Conservation (phyloP, 2,113 vertebrate species). For the Eudyptes chrysolophus region DNA sequence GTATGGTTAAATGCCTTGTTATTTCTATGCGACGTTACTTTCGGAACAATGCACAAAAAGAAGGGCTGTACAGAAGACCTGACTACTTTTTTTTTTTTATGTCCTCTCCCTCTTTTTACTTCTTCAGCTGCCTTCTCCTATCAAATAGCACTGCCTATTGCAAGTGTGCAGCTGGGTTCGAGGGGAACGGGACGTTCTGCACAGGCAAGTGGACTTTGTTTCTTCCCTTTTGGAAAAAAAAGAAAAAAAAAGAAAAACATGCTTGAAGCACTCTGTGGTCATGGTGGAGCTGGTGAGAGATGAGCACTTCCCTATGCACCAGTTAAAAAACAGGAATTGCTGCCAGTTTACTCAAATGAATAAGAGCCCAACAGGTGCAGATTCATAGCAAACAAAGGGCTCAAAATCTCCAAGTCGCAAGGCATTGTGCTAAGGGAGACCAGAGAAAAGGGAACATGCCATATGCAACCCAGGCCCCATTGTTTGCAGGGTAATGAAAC, state of each 20-base stretch:
- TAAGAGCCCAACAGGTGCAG: not conserved
- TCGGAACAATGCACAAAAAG: not conserved
- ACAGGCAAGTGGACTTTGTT: slow-evolving; percentile 73
- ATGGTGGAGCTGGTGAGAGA: not conserved
- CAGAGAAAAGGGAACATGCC: not conserved
- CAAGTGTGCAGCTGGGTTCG: slow-evolving; percentile 86
- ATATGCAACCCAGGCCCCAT: not conserved
- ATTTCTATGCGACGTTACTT: not conserved
- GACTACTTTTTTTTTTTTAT: not conserved
- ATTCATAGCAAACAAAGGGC: not conserved
- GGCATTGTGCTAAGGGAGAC: not conserved
- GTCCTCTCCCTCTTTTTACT: not conserved
- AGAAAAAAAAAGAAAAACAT: too few species aligned
- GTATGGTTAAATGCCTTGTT: not conserved
- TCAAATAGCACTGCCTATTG: slow-evolving; percentile 70
- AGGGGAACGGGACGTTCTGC: slow-evolving; percentile 88
- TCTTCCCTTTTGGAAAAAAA: not conserved
- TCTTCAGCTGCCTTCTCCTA: slow-evolving; percentile 76
- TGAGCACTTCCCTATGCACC: not conserved
- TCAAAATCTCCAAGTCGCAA: not conserved
- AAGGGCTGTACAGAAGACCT: not conserved
- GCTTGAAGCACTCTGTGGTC: not conserved
- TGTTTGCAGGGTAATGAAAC: slow-evolving; percentile 8
- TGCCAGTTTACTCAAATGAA: not conserved
- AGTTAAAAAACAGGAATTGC: not conserved